Evolutionary conservation across 2,888 invertebrate genomes (phyloP).

Genomic region (Hetaerina titia): DNA sequence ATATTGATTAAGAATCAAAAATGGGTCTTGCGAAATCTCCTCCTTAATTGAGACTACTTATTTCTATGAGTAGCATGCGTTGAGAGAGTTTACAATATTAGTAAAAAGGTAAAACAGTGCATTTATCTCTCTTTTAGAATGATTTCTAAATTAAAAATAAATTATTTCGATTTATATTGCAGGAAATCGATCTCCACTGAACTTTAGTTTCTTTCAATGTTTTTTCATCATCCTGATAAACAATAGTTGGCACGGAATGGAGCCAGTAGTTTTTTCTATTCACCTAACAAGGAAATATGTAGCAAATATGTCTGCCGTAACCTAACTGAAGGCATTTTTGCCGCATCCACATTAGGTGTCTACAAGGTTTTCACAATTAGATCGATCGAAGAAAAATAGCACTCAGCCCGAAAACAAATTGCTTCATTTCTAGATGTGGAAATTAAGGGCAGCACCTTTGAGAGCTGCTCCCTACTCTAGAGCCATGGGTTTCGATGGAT

Average conservation of each 20-base stretch:
- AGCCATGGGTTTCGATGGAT: slow-evolving; percentile 45
- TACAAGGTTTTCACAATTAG: slow-evolving; percentile 41
- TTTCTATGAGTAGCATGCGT: too few species aligned
- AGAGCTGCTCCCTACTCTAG: not conserved
- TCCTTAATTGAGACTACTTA: too few species aligned
- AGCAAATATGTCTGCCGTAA: not conserved
- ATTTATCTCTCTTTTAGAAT: too few species aligned
- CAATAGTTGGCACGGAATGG: not conserved
- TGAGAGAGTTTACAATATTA: too few species aligned
- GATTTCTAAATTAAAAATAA: not conserved
- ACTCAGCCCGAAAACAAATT: slow-evolving; percentile 57
- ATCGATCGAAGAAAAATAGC: slow-evolving; percentile 44
- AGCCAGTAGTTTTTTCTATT: not conserved
- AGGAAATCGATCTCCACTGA: not conserved
- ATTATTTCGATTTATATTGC: not conserved
- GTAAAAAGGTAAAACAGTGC: too few species aligned
- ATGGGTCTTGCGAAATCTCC: too few species aligned
- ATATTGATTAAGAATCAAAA: too few species aligned
- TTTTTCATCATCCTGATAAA: not conserved
- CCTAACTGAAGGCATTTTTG: too few species aligned
- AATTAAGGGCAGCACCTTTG: slow-evolving; percentile 58
- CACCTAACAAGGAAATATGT: not conserved
- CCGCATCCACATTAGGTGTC: not conserved
- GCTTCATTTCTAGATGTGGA: slow-evolving; percentile 58
- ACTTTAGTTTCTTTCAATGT: not conserved